phyloP scores from a whole-genome alignment of 2,888 invertebrate genomes.

The Molanna angustata region DNA sequence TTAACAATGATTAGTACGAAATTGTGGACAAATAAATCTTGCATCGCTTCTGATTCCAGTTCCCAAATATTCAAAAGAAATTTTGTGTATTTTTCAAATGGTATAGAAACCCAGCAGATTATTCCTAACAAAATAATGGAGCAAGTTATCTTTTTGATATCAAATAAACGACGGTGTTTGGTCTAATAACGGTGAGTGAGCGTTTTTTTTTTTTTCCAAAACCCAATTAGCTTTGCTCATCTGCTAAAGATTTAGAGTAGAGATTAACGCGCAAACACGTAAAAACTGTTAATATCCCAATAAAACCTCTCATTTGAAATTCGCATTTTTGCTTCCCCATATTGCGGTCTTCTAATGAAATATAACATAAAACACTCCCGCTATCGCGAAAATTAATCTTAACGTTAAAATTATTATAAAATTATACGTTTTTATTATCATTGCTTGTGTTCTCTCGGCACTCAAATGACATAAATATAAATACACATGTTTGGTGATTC shows the following conservation, averaged over 20 bases:
- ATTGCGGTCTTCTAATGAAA: too few species aligned
- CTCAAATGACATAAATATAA: too few species aligned
- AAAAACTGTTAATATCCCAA: slow-evolving; percentile 11
- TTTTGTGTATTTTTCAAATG: background rate
- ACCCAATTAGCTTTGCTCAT: slow-evolving; percentile 8
- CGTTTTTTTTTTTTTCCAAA: background rate
- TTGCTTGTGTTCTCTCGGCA: too few species aligned
- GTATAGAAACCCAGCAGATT: background rate
- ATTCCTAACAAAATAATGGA: background rate
- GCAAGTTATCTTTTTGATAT: background rate
- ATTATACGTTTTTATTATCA: too few species aligned
- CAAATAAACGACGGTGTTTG: background rate
- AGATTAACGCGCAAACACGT: slow-evolving; percentile 10
- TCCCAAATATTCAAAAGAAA: too few species aligned
- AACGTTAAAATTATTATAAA: too few species aligned
- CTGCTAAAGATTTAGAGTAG: background rate
- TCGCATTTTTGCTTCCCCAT: background rate
- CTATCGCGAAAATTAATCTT: too few species aligned
- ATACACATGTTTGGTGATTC: too few species aligned
- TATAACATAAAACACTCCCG: too few species aligned
- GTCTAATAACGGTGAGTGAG: background rate
- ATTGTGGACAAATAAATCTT: too few species aligned
- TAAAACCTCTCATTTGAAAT: slow-evolving; percentile 5
- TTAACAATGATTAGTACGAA: too few species aligned
- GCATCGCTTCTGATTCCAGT: too few species aligned